Conservation (phyloP, 2,888 invertebrate species). For the Nebria salina region DNA sequence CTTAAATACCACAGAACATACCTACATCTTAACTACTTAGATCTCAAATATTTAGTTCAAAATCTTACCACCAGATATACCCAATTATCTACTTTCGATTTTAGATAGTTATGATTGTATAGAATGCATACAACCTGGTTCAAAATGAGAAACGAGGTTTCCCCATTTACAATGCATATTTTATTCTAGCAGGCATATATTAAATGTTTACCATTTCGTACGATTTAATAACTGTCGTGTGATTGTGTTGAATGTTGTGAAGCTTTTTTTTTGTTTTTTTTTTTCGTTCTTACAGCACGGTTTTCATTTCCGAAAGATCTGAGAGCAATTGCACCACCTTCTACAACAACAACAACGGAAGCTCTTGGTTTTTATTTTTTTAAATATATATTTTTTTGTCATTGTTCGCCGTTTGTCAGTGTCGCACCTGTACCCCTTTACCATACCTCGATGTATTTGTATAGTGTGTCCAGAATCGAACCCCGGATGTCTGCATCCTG, state of each 20-base stretch:
- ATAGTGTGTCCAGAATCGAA: slow-evolving; percentile 1
- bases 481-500: slow-evolving; percentile 9
- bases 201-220: not conserved
- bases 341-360: not conserved
- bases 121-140: not conserved
- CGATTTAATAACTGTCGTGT: not conserved
- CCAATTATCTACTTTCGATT: no score
- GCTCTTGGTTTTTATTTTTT: slow-evolving; percentile 2
- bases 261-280: not conserved
- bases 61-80: no score
- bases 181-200: not conserved
- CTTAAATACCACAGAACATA: not conserved
- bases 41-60: no score
- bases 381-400: not conserved
- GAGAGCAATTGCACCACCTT: not conserved
- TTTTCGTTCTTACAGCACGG: not conserved
- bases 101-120: no score
- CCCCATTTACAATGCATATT: not conserved
- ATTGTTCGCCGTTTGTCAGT: slow-evolving; percentile 10
- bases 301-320: not conserved
- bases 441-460: slow-evolving; percentile 7
- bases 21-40: no score
- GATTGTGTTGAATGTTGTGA: not conserved
- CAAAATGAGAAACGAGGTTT: not conserved
- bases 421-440: slow-evolving; percentile 6